phyloP scores from a whole-genome alignment of 2,888 invertebrate genomes.

The Clostera curtula region DNA sequence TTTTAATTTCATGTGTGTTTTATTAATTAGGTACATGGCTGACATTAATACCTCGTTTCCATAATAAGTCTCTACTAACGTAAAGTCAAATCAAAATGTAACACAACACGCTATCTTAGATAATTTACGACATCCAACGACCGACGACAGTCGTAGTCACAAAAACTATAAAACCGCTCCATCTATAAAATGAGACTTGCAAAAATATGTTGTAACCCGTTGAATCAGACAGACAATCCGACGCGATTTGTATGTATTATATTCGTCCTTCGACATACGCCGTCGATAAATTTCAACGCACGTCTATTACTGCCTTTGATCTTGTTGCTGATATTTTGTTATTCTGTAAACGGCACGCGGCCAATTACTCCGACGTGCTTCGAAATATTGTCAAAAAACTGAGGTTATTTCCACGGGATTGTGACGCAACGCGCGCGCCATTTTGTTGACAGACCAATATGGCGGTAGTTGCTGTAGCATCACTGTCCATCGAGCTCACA shows the following conservation, averaged over 20 bases:
- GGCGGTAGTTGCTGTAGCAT: too few species aligned
- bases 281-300: slow-evolving; percentile 68
- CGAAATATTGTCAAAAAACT: slow-evolving; percentile 56
- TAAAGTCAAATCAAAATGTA: slow-evolving; percentile 22
- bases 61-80: slow-evolving; percentile 17
- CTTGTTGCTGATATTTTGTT: slow-evolving; percentile 59
- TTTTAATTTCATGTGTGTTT: too few species aligned
- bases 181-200: slow-evolving; percentile 16
- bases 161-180: slow-evolving; percentile 17
- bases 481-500: too few species aligned
- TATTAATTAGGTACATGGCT: too few species aligned
- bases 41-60: too few species aligned
- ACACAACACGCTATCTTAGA: slow-evolving; percentile 20
- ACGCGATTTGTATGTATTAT: slow-evolving; percentile 37
- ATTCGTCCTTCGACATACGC: slow-evolving; percentile 52
- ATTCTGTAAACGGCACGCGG: slow-evolving; percentile 55
- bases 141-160: slow-evolving; percentile 12
- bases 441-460: slow-evolving; percentile 38
- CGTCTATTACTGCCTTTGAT: slow-evolving; percentile 70
- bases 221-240: slow-evolving; percentile 19
- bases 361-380: slow-evolving; percentile 66
- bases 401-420: slow-evolving; percentile 35
- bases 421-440: slow-evolving; percentile 38
- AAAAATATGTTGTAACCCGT: slow-evolving; percentile 21
- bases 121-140: slow-evolving; percentile 19